Base-by-base conservation (phyloP, 2,797 vertebrate genomes). In the Crenuchus spilurus region DNA sequence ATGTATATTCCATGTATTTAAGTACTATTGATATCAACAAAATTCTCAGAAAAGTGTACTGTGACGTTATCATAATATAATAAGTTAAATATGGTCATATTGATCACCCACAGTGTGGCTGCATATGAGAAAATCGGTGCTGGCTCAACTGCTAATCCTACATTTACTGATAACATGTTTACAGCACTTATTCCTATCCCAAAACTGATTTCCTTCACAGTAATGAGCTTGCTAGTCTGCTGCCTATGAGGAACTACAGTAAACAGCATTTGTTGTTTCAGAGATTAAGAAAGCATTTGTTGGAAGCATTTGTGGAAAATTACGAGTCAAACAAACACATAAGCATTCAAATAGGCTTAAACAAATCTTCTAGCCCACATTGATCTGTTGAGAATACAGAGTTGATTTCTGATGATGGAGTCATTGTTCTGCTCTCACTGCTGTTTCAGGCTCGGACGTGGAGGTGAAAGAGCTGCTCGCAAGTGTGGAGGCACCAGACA, bases 381-480 rank as follows among this genome's bases (percentile, higher is more conserved):
- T 22, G 13, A 70, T 39, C 20, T 33, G 16, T 4, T 44, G 20
- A 55, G 16, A 18, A 70, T 14, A 4, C 1, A 57, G 63, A 58
- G 54, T 26, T 33, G 6, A 18, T 28, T 48, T 28, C 39, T 44
- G 28, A 70, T n/a, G 13, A 55, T 14, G 20, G 20, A 4, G 44
- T 70, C 18, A 1, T n/a, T 54, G 0, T 2, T 69, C 24, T 72
- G 18, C 18, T 60, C 64, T 68, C 48, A 64, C 35, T 42, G 58
- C 41, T 88, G 84, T 84, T 76, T 70, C 66, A 83, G 83, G 74
- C 57, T 79, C 66, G 69, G 85, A 86, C 62, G 78, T 86, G 55
- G 64, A 39, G 22, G 60, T 69, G 42, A 84, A 80, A 70, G 78
- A 85, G 70, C 44, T 68, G 55, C 48, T 60, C 69, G 76, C 54